Base-by-base conservation (phyloP, 2,797 vertebrate genomes). In the Myotis vivesi region DNA sequence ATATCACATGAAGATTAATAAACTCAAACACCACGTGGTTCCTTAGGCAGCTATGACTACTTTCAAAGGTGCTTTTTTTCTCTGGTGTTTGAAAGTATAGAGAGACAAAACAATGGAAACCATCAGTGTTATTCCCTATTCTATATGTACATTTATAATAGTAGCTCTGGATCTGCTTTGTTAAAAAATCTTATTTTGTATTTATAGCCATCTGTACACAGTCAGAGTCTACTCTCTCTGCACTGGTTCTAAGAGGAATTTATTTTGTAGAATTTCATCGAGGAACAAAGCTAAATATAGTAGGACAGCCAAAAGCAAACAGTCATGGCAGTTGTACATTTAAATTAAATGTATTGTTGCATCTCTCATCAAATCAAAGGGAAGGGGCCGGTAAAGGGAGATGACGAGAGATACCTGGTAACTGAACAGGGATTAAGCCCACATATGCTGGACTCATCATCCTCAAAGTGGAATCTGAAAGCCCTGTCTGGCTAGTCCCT, bases 31-130 rank as follows among this genome's bases (percentile, higher is more conserved):
- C 62, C 66, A 64, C n/a, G 20, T 36, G 30, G 38, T 59, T 94
- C 66, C 85, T 80, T 6, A n/a, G 81, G 91, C 83, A 96, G 64
- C 80, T 66, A 33, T 53, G 71, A 89, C 87, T 94, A 84, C 46
- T 91, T 93, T 94, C 84, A 85, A 72, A 88, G 22, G 71, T 55
- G 72, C 44, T 36, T 87, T 86, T 53, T 92, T 87, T 66, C 81
- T 85, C 46, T 89, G 20, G 16, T 91, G 33, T 76, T 86, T 87
- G 49, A 93, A 51, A 59, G 68, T 12, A 57, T 1, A 73, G 22
- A 91, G 41, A 93, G 69, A 62, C 33, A 72, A 41, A 84, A 92
- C 36, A 82, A 85, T 5, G 33, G 44, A 85, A 89, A 77, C 17
- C 25, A 36, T 62, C 30, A 23, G 20, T 62, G 19, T 86, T 30